Percentiles rank a stretch among this genome's conserved stretches.
These are phyloP conservation scores for Harpalus rufipes DNA, from an alignment of 2,888 invertebrate genomes.

Conservation along the genomic window DNA sequence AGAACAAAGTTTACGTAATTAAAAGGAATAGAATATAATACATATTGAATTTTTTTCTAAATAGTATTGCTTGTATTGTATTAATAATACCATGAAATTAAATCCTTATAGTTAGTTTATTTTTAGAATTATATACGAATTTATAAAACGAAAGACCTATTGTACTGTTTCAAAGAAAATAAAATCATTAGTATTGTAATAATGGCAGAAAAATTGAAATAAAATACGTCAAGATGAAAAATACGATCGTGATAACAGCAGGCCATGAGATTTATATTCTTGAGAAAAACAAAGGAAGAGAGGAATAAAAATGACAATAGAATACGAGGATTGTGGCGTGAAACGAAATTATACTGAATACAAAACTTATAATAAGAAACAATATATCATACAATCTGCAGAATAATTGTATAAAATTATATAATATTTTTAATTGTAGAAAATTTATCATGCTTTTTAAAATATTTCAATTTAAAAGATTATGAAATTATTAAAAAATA, in stretches of 20 bases:
- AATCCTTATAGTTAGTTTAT: too few species aligned
- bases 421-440: too few species aligned
- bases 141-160: neutral
- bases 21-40: neutral
- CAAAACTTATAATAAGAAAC: neutral
- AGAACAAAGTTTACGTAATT: neutral
- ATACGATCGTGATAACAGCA: conserved; percentile 42
- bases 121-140: too few species aligned
- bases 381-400: too few species aligned
- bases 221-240: conserved; percentile 28
- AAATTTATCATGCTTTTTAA: too few species aligned
- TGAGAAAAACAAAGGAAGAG: conserved; percentile 48
- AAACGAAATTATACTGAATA: conserved; percentile 22
- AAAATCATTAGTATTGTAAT: conserved; percentile 43
- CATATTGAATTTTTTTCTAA: neutral
- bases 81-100: neutral
- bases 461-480: too few species aligned
- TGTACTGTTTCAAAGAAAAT: conserved; percentile 14
- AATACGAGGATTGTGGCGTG: conserved; percentile 8
- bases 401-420: too few species aligned
- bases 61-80: neutral
- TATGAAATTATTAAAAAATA: too few species aligned
- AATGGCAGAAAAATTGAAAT: conserved; percentile 40
- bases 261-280: conserved; percentile 31
- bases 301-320: conserved; percentile 28